A percentile compares a stretch with the other conserved stretches of the same genome.
phyloP scores from a whole-genome alignment of 2,888 invertebrate species.

The Dicroscelio sp. region DNA sequence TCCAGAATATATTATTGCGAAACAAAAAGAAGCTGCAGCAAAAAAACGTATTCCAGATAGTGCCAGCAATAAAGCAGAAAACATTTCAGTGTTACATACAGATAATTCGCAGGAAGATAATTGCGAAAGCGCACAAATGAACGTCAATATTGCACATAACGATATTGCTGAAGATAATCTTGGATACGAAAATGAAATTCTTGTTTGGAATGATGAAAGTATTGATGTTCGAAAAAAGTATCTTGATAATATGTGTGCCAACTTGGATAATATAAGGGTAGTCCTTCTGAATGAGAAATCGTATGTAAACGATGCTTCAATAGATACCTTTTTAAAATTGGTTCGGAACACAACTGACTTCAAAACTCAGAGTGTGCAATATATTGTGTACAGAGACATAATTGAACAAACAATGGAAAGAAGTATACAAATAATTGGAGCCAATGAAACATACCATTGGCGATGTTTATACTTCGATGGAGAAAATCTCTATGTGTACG shows the following conservation, averaged over 20 bases:
- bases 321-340: conserved; percentile 3
- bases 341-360: not conserved
- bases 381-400: too few relatives aligned
- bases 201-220: not conserved
- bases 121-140: too few relatives aligned
- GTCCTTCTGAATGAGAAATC: not conserved
- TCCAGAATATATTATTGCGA: not conserved
- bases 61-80: not conserved
- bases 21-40: not conserved
- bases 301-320: not conserved
- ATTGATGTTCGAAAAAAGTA: not conserved
- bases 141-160: not conserved
- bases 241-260: not conserved
- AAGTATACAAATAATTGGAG: conserved; percentile 12
- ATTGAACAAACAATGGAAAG: not conserved
- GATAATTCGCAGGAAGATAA: too few relatives aligned
- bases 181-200: not conserved
- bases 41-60: not conserved
- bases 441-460: not conserved
- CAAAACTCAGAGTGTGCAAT: conserved; percentile 6
- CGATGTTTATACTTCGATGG: not conserved
- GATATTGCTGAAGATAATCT: not conserved
- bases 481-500: not conserved
- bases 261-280: not conserved
- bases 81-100: too few relatives aligned